Conservation (phyloP, 1,140 invertebrate genomes). For the Drosophila ananassae region DNA sequence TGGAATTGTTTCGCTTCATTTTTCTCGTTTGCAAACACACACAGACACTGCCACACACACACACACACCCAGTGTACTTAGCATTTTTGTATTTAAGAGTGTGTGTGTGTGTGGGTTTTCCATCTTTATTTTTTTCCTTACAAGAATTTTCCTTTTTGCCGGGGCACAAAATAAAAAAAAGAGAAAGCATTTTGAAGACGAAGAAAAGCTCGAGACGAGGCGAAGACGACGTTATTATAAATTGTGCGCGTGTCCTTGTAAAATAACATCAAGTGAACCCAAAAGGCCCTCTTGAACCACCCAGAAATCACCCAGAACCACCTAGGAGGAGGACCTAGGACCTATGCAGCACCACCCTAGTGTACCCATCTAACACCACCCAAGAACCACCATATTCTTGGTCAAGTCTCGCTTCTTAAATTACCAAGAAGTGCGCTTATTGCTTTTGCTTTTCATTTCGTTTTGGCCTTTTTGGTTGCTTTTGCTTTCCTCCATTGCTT, state of each 20-base stretch:
- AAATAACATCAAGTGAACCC: conserved; percentile 77
- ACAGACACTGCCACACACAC: conserved; percentile 51
- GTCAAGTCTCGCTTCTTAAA: conserved; percentile 68
- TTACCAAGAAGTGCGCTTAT: conserved; percentile 73
- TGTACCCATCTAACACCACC: conserved; percentile 12
- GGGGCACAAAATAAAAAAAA: conserved; percentile 8
- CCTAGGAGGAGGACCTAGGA: background rate
- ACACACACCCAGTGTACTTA: conserved; percentile 53
- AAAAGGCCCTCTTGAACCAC: conserved; percentile 34
- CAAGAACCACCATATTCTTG: background rate
- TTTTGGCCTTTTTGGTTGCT: background rate
- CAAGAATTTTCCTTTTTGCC: conserved; percentile 16
- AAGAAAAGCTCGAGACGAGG: conserved; percentile 18
- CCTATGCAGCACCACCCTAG: background rate
- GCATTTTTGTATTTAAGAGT: conserved; percentile 1
- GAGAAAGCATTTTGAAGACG: conserved; percentile 12
- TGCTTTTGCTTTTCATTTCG: conserved; percentile 40
- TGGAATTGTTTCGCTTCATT: conserved; percentile 82
- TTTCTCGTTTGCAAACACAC: conserved; percentile 76
- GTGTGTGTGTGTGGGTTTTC: conserved; percentile 33
- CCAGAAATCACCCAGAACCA: background rate
- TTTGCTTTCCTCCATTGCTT: conserved; percentile 19
- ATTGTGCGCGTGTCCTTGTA: conserved; percentile 80
- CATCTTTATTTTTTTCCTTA: conserved; percentile 32
- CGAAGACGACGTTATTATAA: conserved; percentile 69